phyloP scores from a whole-genome alignment of 2,797 vertebrate genomes.

The Myiothlypis chrysogaster region DNA sequence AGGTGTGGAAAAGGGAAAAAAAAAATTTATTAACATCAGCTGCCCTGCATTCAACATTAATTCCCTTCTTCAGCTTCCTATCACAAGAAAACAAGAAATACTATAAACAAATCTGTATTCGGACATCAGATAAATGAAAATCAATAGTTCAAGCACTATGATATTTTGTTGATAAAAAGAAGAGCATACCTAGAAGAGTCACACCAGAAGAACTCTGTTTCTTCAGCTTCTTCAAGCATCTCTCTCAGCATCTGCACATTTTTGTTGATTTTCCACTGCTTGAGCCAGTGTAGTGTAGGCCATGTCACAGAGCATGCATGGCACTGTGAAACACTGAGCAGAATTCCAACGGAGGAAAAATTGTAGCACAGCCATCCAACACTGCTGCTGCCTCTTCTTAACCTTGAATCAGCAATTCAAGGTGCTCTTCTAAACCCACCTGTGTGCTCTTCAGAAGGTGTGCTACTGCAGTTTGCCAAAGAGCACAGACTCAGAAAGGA shows the following conservation, averaged over 20 bases:
- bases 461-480: background rate
- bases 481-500: background rate
- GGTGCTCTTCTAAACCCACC: background rate
- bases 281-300: background rate
- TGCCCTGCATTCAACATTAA: background rate
- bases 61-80: background rate
- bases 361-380: background rate
- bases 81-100: background rate
- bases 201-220: slow-evolving; percentile 44
- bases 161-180: slow-evolving; percentile 50
- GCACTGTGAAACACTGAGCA: slow-evolving; percentile 22
- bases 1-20: background rate
- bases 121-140: background rate
- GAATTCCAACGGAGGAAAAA: background rate
- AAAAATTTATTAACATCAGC: background rate
- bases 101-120: background rate
- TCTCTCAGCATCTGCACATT: background rate
- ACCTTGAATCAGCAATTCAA: background rate
- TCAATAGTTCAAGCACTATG: background rate
- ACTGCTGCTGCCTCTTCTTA: background rate
- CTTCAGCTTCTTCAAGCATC: slow-evolving; percentile 45
- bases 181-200: slow-evolving; percentile 62
- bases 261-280: background rate
- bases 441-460: background rate
- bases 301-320: background rate